Evolutionary conservation across 2,888 invertebrate genomes (phyloP).

Genomic region (Tipula unca): DNA sequence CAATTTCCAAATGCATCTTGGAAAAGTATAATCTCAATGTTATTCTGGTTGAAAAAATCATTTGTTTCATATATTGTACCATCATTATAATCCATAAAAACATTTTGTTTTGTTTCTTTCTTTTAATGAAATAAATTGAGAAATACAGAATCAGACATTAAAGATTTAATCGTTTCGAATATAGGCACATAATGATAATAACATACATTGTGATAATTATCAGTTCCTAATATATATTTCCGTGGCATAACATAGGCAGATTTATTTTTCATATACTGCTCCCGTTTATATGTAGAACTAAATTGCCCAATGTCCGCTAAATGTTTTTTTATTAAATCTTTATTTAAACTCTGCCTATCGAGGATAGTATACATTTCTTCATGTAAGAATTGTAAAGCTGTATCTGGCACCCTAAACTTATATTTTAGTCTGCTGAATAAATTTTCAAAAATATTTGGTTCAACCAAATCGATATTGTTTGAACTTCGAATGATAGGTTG

Average conservation of each 20-base stretch:
- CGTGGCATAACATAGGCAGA: neutral
- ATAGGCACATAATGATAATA: neutral
- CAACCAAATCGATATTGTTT: neutral
- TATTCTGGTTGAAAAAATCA: neutral
- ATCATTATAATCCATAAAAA: neutral
- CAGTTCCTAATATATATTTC: neutral
- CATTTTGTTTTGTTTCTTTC: neutral
- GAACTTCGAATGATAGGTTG: no score
- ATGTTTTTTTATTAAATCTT: neutral
- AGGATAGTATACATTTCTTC: neutral
- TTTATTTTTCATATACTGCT: neutral
- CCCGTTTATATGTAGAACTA: neutral
- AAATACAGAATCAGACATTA: neutral
- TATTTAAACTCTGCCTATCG: neutral
- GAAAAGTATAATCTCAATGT: neutral
- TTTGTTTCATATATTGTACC: neutral
- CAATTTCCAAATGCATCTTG: neutral
- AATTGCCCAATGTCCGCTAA: neutral
- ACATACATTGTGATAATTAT: neutral
- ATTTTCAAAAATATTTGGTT: neutral
- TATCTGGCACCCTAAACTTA: neutral
- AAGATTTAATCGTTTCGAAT: neutral
- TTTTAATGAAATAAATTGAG: neutral
- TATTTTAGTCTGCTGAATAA: neutral
- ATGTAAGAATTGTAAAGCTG: neutral